Evolutionary conservation across 1,140 invertebrate species (phyloP), one percentile per base, ranked within the genome.

Genomic region (Tetranychus urticae): DNA sequence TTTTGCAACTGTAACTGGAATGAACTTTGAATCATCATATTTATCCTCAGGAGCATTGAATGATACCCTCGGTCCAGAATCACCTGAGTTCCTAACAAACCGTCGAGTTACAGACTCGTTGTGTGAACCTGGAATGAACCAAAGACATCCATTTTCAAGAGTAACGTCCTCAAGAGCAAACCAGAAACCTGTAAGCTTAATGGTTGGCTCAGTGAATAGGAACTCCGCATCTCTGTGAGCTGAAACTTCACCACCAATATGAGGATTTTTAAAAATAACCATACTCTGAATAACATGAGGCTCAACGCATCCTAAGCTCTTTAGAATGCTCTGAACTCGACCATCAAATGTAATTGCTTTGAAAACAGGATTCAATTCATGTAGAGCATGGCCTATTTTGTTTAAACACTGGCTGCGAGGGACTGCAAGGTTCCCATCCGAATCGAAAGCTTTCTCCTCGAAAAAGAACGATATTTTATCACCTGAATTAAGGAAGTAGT

Each of bases 181-280:
- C 77, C 77, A 78, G 35, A 77, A 59, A 8, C 77, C 78, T 46
- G 73, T 63, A 14, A 78, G 65, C 61, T 70, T 68, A 61, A 69
- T 64, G 34, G 61, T 66, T 61, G 62, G 66, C 57, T 42, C 73
- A 71, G 33, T 71, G 7, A 70, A 71, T 5, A 78, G 68, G 63
- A 74, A 78, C 1, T 86, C 82, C 0, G 81, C 80, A 71, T 94
- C 90, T 72, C 92, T 87, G 73, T 93, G 90, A 0, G 84, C 75
- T 8, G 74, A 76, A 10, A 92, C 89, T 82, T 88, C 85, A 42
- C 39, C 10, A 23, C 87, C 85, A 61, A 89, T 78, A 14, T 80
- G 78, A 2, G 91, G 88, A 74, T 93, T 89, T 76, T 97, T 97
- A 69, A 91, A 97, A 64, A 97, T 97, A 68, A 90, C 91, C 93